Evolutionary conservation across 1,140 invertebrate species (phyloP).

Genomic region (Lasioglossum baleicum): DNA sequence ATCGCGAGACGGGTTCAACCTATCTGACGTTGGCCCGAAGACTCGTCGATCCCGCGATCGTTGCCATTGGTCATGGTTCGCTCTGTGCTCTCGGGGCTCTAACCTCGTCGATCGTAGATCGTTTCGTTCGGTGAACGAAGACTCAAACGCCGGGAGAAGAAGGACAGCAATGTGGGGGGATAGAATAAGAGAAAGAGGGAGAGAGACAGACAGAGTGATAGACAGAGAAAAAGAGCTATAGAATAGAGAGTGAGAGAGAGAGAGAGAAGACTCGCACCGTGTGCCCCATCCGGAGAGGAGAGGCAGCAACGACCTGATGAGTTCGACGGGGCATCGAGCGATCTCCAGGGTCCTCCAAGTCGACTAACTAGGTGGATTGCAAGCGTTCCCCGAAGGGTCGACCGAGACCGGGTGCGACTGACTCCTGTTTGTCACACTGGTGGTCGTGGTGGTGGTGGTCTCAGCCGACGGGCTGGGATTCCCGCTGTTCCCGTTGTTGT

Average conservation of each 20-base stretch:
- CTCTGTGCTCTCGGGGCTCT: slow-evolving; percentile 24
- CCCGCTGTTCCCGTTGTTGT: slow-evolving; percentile 54
- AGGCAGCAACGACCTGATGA: background rate
- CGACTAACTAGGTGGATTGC: slow-evolving; percentile 71
- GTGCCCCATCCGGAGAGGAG: background rate
- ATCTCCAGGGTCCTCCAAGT: background rate
- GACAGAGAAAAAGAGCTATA: slow-evolving; percentile 8
- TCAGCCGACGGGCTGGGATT: slow-evolving; percentile 63
- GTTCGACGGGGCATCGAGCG: background rate
- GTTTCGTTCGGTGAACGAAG: slow-evolving; percentile 11
- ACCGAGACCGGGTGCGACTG: slow-evolving; percentile 50
- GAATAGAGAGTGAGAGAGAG: background rate
- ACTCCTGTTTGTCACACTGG: slow-evolving; percentile 48
- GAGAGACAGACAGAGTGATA: background rate
- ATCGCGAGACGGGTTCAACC: background rate
- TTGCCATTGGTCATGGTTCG: slow-evolving; percentile 47
- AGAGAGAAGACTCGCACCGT: slow-evolving; percentile 5
- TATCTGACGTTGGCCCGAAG: slow-evolving; percentile 3
- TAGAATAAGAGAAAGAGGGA: slow-evolving; percentile 14
- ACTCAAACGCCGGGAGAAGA: background rate
- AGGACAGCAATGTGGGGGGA: background rate
- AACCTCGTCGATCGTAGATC: slow-evolving; percentile 26
- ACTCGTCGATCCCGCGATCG: slow-evolving; percentile 2
- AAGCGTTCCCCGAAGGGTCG: slow-evolving; percentile 57
- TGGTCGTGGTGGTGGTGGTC: slow-evolving; percentile 23